Percentiles rank a stretch among this genome's conserved stretches.
Conservation (phyloP, 2,113 vertebrate species). For the Felis chaus region DNA sequence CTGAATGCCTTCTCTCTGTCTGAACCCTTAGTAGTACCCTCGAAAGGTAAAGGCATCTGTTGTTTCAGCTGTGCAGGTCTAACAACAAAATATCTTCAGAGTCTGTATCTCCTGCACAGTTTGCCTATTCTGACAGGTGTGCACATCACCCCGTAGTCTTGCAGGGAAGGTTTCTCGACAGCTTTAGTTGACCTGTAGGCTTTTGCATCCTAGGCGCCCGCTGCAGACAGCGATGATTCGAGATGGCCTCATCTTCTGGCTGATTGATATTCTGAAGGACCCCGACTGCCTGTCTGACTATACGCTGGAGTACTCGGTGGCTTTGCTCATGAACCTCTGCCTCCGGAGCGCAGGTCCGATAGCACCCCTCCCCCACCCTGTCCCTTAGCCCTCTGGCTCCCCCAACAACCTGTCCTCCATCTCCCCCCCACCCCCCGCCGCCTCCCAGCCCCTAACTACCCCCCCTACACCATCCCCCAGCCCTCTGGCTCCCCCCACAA, state of each 20-base stretch:
- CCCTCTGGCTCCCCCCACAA: too few species aligned
- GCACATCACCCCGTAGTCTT: accelerated
- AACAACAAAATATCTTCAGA: too few species aligned
- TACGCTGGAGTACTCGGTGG: constrained; percentile 91
- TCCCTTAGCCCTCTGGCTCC: neutral
- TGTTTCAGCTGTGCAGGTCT: neutral
- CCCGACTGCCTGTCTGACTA: constrained; percentile 94
- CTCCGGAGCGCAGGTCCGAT: constrained; percentile 92
- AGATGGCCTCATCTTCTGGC: constrained; percentile 92
- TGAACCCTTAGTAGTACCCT: neutral
- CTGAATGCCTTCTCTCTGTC: neutral
- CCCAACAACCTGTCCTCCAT: too few species aligned
- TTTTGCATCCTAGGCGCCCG: constrained; percentile 84
- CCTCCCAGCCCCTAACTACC: too few species aligned
- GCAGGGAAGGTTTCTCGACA: accelerated
- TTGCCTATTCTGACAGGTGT: neutral
- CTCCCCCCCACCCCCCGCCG: accelerated
- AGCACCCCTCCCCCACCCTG: neutral
- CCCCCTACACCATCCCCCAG: too few species aligned
- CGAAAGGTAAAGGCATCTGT: neutral
- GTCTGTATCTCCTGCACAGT: accelerated
- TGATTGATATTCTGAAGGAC: constrained; percentile 92
- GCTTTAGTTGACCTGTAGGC: neutral
- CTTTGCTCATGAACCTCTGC: constrained; percentile 97
- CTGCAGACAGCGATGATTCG: constrained; percentile 95